phyloP scores from a whole-genome alignment of 2,113 vertebrate genomes.

The Trogon surrucura region DNA sequence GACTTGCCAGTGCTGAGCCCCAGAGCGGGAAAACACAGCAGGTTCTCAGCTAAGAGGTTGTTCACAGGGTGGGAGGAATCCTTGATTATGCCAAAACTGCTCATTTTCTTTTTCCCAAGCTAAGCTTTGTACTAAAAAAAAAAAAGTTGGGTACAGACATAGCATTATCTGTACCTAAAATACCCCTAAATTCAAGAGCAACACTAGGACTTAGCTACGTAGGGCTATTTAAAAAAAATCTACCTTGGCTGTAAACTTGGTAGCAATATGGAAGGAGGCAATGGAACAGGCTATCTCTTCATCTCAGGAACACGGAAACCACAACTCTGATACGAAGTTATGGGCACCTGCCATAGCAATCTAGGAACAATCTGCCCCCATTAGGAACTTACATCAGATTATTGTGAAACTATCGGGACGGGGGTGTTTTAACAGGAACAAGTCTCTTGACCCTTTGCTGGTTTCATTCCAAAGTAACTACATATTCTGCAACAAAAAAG shows the following conservation, averaged over 20 bases:
- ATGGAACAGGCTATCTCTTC: not conserved
- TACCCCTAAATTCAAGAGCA: not conserved
- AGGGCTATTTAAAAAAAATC: not conserved
- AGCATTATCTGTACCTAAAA: not conserved
- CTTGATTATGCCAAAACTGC: not conserved
- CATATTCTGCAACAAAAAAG: not conserved
- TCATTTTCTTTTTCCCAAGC: not conserved
- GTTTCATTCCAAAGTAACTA: not conserved
- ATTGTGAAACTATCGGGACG: too few species aligned
- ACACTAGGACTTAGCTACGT: not conserved
- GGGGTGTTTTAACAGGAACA: not conserved
- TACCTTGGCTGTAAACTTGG: not conserved
- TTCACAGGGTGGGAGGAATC: not conserved
- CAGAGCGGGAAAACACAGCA: rapidly evolving
- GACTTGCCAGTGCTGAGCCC: not conserved
- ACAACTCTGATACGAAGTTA: not conserved
- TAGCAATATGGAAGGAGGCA: not conserved
- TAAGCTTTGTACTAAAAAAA: not conserved
- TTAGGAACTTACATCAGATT: not conserved
- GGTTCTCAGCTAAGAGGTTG: not conserved
- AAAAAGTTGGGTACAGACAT: not conserved
- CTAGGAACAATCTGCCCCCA: not conserved
- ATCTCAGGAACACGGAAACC: not conserved
- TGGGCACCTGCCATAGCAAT: not conserved
- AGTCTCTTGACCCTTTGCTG: not conserved